phyloP scores from a whole-genome alignment of 2,888 invertebrate genomes.

The Copidosoma aretas region DNA sequence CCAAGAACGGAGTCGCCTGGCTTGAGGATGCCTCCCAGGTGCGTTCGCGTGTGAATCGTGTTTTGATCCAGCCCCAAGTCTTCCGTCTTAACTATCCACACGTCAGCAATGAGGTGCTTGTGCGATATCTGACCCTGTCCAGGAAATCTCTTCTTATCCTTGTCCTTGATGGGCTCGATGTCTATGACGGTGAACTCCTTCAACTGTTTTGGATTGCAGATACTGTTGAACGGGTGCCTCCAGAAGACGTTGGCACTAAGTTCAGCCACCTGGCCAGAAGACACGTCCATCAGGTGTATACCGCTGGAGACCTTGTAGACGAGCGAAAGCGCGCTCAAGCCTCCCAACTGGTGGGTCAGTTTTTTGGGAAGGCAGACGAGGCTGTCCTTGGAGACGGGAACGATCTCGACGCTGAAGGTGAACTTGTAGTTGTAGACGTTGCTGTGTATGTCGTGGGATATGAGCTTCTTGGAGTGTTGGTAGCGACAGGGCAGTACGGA shows the following conservation, averaged over 20 bases:
- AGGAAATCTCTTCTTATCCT: conserved; percentile 80
- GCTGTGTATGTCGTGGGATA: conserved; percentile 97
- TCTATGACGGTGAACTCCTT: conserved; percentile 95
- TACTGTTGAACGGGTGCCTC: conserved; percentile 83
- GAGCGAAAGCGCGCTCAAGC: conserved; percentile 86
- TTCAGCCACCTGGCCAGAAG: conserved; percentile 87
- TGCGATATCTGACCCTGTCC: conserved; percentile 88
- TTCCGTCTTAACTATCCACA: conserved; percentile 89
- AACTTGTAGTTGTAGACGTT: conserved; percentile 97
- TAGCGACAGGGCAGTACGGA: conserved; percentile 87
- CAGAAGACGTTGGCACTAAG: conserved; percentile 81
- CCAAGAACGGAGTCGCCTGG: conserved; percentile 93
- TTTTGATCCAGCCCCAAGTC: conserved; percentile 84
- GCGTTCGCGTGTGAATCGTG: conserved; percentile 86
- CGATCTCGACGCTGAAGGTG: conserved; percentile 89
- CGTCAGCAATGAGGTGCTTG: conserved; percentile 89
- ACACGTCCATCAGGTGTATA: conserved; percentile 92
- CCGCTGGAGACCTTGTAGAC: conserved; percentile 87
- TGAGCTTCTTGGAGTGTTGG: conserved; percentile 90
- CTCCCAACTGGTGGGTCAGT: conserved; percentile 84
- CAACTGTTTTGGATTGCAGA: conserved; percentile 90
- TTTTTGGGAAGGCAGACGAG: conserved; percentile 88
- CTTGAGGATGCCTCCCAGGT: conserved; percentile 91
- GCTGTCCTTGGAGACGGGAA: conserved; percentile 94
- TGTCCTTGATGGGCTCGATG: conserved; percentile 78